phyloP scores from a whole-genome alignment of 1,140 invertebrate species.

The Stegodyphus dumicola region DNA sequence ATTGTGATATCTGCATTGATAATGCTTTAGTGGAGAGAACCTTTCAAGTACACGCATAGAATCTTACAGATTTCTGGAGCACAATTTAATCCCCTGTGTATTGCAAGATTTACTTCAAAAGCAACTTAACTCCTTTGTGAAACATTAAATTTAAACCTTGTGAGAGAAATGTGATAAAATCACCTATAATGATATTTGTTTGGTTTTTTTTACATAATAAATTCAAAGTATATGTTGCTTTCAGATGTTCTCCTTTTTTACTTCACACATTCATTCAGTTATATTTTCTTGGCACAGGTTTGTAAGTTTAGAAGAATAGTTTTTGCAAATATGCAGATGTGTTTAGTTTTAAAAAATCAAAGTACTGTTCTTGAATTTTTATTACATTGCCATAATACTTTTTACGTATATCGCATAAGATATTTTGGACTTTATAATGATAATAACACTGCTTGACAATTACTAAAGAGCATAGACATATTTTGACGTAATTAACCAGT shows the following conservation, averaged over 20 bases:
- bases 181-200: slow-evolving; percentile 54
- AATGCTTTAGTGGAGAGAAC: slow-evolving; percentile 22
- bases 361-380: too few relatives aligned
- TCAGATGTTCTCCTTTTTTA: slow-evolving; percentile 7
- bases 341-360: too few relatives aligned
- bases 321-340: too few relatives aligned
- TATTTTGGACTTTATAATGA: too few relatives aligned
- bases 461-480: too few relatives aligned
- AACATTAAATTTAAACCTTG: slow-evolving; percentile 43
- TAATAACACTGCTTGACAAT: too few relatives aligned
- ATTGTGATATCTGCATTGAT: not conserved
- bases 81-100: slow-evolving; percentile 26
- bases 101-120: slow-evolving; percentile 38
- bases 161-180: slow-evolving; percentile 57
- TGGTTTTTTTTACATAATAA: slow-evolving; percentile 56
- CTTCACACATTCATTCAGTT: not conserved
- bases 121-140: slow-evolving; percentile 34
- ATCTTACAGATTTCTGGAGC: slow-evolving; percentile 32
- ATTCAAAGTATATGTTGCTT: slow-evolving; percentile 60
- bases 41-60: slow-evolving; percentile 51
- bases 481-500: too few relatives aligned
- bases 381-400: too few relatives aligned
- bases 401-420: too few relatives aligned
- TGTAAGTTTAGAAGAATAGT: too few relatives aligned
- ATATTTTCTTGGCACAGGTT: too few relatives aligned